Evolutionary conservation across 2,888 invertebrate genomes (phyloP).

Genomic region (Blera fallax): DNA sequence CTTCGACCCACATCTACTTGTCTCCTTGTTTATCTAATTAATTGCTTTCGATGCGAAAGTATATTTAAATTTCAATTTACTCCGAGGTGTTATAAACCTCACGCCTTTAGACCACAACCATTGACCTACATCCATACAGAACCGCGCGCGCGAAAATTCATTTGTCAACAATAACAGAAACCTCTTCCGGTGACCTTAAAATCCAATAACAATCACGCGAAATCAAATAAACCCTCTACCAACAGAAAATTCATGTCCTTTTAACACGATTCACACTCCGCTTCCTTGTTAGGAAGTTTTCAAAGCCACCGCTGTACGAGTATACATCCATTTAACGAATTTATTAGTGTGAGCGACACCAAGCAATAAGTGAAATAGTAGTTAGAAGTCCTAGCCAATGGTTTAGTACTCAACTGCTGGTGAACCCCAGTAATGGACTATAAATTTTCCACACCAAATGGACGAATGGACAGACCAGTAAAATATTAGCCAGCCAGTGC

Average conservation of each 20-base stretch:
- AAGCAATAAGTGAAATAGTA: constrained; percentile 51
- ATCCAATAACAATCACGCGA: constrained; percentile 56
- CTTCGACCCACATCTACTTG: neutral
- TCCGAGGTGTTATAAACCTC: neutral
- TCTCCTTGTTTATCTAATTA: constrained; percentile 23
- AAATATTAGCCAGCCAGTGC: constrained; percentile 50
- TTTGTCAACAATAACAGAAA: neutral
- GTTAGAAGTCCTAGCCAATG: neutral
- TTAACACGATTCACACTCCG: constrained; percentile 45
- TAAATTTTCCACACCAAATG: constrained; percentile 60
- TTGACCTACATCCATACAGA: constrained; percentile 2
- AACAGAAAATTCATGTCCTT: constrained; percentile 48
- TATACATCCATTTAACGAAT: constrained; percentile 37
- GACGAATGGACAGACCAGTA: constrained; percentile 59
- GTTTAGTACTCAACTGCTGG: constrained; percentile 27
- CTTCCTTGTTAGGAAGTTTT: neutral
- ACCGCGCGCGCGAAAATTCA: neutral
- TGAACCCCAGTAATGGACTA: constrained; percentile 61
- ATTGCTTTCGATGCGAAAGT: constrained; percentile 16
- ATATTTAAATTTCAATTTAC: constrained; percentile 16
- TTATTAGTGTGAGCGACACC: constrained; percentile 35
- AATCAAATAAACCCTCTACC: constrained; percentile 45
- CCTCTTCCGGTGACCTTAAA: constrained; percentile 28
- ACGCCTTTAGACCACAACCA: neutral
- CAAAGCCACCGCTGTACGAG: neutral